Base-by-base conservation (phyloP, 2,797 vertebrate species). In the Xenentodon cancila region DNA sequence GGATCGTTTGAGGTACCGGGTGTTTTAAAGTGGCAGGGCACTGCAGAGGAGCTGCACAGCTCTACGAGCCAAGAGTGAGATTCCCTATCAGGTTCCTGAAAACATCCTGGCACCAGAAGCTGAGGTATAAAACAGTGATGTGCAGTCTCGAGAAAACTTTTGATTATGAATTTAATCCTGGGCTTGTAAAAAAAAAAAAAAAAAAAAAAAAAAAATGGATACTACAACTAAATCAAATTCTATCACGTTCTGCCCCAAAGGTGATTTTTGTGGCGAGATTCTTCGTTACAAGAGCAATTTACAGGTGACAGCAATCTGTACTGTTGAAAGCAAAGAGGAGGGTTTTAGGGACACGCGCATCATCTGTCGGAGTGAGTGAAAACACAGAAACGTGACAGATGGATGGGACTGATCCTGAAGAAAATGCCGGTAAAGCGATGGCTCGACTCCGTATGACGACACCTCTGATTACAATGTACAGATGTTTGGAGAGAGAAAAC, bases 1-100 rank as follows among this genome's bases (percentile, higher is more conserved):
- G 17, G 68, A 77, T 79, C 64, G 46, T 74, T 82, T 85, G 88
- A 85, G 87, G 86, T 89, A 87, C 86, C 59, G 68, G 71, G 83
- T 75, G 60, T 47, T 84, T 83, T 85, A 75, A 82, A 85, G 81
- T 85, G 86, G 72, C 84, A 59, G 77, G 73, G 68, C 81, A 86
- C 82, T 77, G 68, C 61, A 50, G 79, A 77, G 63, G 73, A 79
- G 69, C 71, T 71, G 20, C 49, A 77, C 71, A 68, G 63, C 74
- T 82, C 79, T 15, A 64, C 40, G 34, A 42, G 11, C 51, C 21
- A 59, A 70, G 32, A 53, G 16, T 0, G 19, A 71, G 54, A 73
- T 53, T 5, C 18, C 17, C 27, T 55, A 43, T 53, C 19, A 6
- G 49, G 11, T 61, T 46, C 34, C 20, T 21, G 22, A 79, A 69